phyloP scores from a whole-genome alignment of 2,888 invertebrate genomes.

The Acleris sparsana region DNA sequence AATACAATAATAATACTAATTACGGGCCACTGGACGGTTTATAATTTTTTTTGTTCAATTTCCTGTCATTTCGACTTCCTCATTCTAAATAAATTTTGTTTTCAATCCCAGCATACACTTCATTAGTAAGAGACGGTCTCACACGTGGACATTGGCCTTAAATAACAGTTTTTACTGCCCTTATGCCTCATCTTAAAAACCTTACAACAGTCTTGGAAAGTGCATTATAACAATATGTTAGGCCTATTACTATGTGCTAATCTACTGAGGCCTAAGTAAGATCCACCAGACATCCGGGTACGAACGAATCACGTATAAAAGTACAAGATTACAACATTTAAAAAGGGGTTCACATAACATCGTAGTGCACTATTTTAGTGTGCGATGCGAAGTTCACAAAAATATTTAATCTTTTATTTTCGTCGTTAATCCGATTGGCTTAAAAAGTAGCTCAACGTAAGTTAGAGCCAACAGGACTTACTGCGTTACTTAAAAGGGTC shows the following conservation, averaged over 20 bases:
- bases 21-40: no score
- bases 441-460: constrained; percentile 2
- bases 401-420: constrained; percentile 13
- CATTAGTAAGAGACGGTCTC: not conserved
- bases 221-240: constrained; percentile 33
- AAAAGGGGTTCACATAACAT: constrained; percentile 29
- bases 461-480: not conserved
- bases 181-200: constrained; percentile 8
- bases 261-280: constrained; percentile 34
- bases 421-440: not conserved
- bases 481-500: not conserved
- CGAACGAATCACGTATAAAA: constrained; percentile 32
- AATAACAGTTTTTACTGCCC: not conserved
- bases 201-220: constrained; percentile 33
- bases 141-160: constrained; percentile 1
- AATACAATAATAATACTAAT: no score
- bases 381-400: constrained; percentile 24
- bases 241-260: constrained; percentile 35
- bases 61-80: no score
- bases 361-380: constrained; percentile 30
- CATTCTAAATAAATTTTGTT: no score
- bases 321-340: constrained; percentile 36
- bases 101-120: not conserved
- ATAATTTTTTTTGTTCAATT: no score
- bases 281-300: constrained; percentile 22